Base-by-base conservation (phyloP, 2,113 vertebrate genomes). In the Fukomys damarensis region DNA sequence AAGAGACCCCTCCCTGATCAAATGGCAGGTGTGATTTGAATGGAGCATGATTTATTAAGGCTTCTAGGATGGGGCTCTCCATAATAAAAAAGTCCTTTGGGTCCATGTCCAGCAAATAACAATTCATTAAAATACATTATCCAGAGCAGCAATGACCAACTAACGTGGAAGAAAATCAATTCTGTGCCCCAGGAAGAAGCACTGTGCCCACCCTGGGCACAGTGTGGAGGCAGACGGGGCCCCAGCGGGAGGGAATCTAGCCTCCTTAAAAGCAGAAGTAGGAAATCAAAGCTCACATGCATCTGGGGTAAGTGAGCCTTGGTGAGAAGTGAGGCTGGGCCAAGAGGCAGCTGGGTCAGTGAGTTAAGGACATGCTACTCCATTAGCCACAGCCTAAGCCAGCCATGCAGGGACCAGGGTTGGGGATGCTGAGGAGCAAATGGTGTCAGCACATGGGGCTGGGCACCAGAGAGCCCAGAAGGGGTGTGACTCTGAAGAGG, bases 61-160 rank as follows among this genome's bases (percentile, higher is more conserved):
- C 61, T 84, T 91, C 87, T 49, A n/a, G 43, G n/a, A 87, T 35
- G 46, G 86, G 76, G 56, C 52, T 80, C 54, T 88, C 79, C 30
- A 32, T 41, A 46, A 89, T 80, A 93, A 97, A 93, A 49, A 93
- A 87, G 43, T 87, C 89, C 59, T 97, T 56, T 95, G 92, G 90
- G 93, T 89, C 91, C 72, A 89, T 0, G 2, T 82, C 89, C 89
- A 92, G 66, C 89, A 94, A 96, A 85, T 38, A 72, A 81, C 54
- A 66, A 92, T 92, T 95, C 86, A 94, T 92, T 98, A 95, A 49
- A 68, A 85, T 38, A 79, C 70, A 93, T 93, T 87, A 84, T 63
- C n/a, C 38, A 11, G 41, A 90, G 63, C 41, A 56, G 32, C 20
- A 30, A 74, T 66, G 72, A 93, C 93, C 84, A 79, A 26, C 63